These are phyloP conservation scores for Neostethus bicornis DNA, from an alignment of 2,797 vertebrate genomes.

Conservation along the genomic window DNA sequence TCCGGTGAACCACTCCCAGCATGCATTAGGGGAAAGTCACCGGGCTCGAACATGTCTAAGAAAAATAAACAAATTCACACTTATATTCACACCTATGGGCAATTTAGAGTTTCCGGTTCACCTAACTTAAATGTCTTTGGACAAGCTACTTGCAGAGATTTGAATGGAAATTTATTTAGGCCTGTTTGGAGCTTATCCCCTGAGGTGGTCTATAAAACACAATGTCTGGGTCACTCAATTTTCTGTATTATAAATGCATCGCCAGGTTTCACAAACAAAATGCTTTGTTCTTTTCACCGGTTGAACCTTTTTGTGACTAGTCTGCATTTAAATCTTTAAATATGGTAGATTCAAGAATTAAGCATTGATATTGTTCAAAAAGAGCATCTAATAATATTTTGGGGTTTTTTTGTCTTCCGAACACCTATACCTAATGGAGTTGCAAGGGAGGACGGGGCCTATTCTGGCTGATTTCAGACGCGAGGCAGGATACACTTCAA, in stretches of 20 bases:
- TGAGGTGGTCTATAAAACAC: slow-evolving; percentile 15
- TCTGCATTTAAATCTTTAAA: not conserved
- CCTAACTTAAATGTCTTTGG: slow-evolving; percentile 28
- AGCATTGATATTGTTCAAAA: too few relatives aligned
- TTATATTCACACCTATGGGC: slow-evolving; percentile 36
- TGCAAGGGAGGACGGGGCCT: too few relatives aligned
- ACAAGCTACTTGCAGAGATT: slow-evolving; percentile 36
- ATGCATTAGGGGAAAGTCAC: slow-evolving; percentile 18
- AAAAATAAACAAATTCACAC: slow-evolving; percentile 40
- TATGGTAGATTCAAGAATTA: too few relatives aligned
- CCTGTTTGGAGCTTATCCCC: slow-evolving; percentile 4
- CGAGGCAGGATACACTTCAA: too few relatives aligned
- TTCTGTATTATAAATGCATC: slow-evolving; percentile 14
- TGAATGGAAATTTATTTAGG: slow-evolving; percentile 23
- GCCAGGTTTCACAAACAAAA: not conserved
- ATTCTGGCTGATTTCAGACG: too few relatives aligned
- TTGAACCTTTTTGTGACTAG: not conserved
- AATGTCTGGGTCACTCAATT: slow-evolving; percentile 6
- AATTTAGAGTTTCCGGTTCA: slow-evolving; percentile 43
- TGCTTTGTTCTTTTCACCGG: not conserved
- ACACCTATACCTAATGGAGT: too few relatives aligned
- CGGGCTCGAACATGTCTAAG: slow-evolving; percentile 18
- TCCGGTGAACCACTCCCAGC: slow-evolving; percentile 24
- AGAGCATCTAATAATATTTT: too few relatives aligned
- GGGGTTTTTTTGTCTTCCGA: too few relatives aligned